Conservation (phyloP, 1,140 invertebrate genomes). For the Episyrphus balteatus region DNA sequence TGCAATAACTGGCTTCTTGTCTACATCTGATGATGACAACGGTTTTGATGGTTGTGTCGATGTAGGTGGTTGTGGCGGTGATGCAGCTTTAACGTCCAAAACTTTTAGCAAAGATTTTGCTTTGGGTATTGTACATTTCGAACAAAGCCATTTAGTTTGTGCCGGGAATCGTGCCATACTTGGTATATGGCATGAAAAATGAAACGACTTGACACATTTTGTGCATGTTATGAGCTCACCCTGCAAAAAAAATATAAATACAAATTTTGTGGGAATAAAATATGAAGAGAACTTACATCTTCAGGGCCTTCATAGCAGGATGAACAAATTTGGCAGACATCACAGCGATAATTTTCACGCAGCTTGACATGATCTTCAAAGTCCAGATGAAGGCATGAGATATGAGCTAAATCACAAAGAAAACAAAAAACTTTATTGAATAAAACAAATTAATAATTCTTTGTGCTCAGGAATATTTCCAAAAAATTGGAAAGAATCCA, state of each 20-base stretch:
- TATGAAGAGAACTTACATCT: slow-evolving; percentile 2
- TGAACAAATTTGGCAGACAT: slow-evolving; percentile 6
- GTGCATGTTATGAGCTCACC: slow-evolving; percentile 14
- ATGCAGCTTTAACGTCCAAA: no score
- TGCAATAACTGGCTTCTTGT: no score
- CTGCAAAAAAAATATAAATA: slow-evolving; percentile 1
- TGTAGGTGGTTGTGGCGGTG: no score
- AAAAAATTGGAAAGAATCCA: no score
- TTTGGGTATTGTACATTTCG: no score
- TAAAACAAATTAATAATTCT: not conserved
- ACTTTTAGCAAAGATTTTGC: no score
- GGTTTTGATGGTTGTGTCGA: no score
- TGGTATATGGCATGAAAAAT: slow-evolving; percentile 19
- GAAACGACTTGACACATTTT: slow-evolving; percentile 15
- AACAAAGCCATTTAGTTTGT: not conserved
- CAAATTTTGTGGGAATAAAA: slow-evolving; percentile 12
- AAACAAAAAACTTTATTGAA: not conserved
- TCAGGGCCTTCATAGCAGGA: slow-evolving; percentile 4
- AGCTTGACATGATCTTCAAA: slow-evolving; percentile 5
- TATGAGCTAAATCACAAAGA: slow-evolving; percentile 3
- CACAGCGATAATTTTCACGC: slow-evolving; percentile 6
- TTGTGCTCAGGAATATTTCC: no score
- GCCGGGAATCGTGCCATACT: not conserved
- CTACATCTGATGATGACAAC: no score
- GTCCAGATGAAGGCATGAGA: slow-evolving; percentile 6